A percentile compares a stretch with the other conserved stretches of the same genome.
Conservation (phyloP, 2,113 vertebrate genomes). For the Excalfactoria chinensis region DNA sequence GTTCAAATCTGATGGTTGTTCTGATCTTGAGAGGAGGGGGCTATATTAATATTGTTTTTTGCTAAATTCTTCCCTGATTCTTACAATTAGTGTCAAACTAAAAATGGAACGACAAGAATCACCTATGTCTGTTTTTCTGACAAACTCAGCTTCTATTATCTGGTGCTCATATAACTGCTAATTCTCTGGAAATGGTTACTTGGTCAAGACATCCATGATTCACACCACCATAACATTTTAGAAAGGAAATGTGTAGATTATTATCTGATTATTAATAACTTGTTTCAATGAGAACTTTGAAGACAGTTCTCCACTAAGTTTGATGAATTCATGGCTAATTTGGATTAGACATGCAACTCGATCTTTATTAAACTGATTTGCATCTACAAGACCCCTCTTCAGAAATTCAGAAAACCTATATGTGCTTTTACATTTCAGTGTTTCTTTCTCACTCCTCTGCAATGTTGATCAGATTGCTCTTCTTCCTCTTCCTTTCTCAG, state of each 20-base stretch:
- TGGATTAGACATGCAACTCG: constrained; percentile 15
- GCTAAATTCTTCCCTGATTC: not conserved
- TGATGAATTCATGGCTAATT: constrained; percentile 43
- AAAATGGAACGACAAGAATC: not conserved
- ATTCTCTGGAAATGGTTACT: not conserved
- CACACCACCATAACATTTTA: not conserved
- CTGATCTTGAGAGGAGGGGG: constrained; percentile 16
- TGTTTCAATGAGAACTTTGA: not conserved
- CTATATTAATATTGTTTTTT: not conserved
- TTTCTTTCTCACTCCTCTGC: not conserved
- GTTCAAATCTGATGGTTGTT: not conserved
- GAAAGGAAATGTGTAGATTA: not conserved
- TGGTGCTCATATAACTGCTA: not conserved
- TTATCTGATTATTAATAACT: constrained; percentile 4
- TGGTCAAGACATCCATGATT: not conserved
- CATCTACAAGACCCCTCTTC: not conserved
- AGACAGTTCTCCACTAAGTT: constrained; percentile 5
- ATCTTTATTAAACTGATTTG: constrained; percentile 15
- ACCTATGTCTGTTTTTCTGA: not conserved
- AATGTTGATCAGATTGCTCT: not conserved
- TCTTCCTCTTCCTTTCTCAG: not conserved
- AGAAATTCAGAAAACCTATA: not conserved
- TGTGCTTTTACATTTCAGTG: not conserved
- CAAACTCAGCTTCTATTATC: not conserved
- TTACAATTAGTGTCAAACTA: not conserved